These are phyloP conservation scores for Machimus rusticus DNA, from an alignment of 2,888 invertebrate genomes.

Conservation along the genomic window DNA sequence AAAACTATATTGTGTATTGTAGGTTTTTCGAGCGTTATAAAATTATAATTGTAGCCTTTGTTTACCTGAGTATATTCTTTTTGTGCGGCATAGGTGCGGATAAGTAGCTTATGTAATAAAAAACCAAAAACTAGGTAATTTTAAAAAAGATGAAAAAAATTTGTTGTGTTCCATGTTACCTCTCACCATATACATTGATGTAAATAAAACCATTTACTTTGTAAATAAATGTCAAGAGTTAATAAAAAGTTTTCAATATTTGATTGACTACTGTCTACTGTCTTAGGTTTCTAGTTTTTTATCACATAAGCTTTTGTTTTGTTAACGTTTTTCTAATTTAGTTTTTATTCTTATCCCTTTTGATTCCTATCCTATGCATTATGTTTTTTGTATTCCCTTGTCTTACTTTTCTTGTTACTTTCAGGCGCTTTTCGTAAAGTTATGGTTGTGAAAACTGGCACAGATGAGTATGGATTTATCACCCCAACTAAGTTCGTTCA, in stretches of 20 bases:
- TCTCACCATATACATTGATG: background rate
- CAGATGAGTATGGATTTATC: slow-evolving; percentile 60
- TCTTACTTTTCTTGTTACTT: slow-evolving; percentile 43
- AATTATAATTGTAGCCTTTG: background rate
- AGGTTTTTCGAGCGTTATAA: background rate
- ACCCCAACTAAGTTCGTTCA: slow-evolving; percentile 72
- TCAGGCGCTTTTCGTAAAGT: slow-evolving; percentile 57
- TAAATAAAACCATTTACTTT: background rate
- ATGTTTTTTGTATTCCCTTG: background rate
- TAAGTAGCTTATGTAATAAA: slow-evolving; percentile 38
- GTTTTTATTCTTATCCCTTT: background rate
- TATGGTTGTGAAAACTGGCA: slow-evolving; percentile 55
- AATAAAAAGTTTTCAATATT: background rate
- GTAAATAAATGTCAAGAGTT: slow-evolving; percentile 3
- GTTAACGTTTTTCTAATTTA: background rate
- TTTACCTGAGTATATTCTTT: background rate
- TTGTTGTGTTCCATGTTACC: background rate
- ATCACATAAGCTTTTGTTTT: slow-evolving; percentile 44
- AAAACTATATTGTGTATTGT: background rate
- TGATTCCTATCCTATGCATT: slow-evolving; percentile 2
- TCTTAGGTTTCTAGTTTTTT: slow-evolving; percentile 37
- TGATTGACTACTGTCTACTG: background rate
- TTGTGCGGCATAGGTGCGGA: background rate
- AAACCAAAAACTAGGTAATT: background rate
- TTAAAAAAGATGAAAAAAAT: background rate